Conservation (phyloP, 1,140 invertebrate genomes). For the Sipha flava region DNA sequence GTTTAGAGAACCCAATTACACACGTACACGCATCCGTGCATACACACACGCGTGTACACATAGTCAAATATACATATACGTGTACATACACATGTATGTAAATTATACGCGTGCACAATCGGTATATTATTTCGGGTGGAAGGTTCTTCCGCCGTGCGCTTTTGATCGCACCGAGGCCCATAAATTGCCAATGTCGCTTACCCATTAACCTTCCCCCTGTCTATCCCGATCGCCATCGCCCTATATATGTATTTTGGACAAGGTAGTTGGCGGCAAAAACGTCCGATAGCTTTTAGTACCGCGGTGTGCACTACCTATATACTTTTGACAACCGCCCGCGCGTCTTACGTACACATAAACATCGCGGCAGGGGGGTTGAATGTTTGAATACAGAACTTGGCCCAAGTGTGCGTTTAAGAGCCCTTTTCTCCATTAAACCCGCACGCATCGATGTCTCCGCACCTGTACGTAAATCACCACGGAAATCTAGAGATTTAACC, state of each 20-base stretch:
- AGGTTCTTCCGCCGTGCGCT: conserved; percentile 1
- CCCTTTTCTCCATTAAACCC: conserved; percentile 1
- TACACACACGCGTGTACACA: not conserved
- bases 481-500: not conserved
- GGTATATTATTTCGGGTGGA: conserved; percentile 1
- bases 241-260: conserved; percentile 6
- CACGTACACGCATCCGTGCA: not conserved
- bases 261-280: conserved; percentile 1
- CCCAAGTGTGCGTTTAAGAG: conserved; percentile 12
- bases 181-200: conserved; percentile 13
- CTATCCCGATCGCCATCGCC: not conserved
- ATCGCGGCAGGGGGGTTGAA: not conserved
- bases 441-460: not conserved
- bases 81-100: not conserved
- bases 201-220: not conserved
- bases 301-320: not conserved
- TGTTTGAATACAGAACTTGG: conserved; percentile 16
- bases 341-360: not conserved
- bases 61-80: not conserved
- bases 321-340: not conserved
- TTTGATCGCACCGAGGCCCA: not conserved
- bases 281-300: not conserved
- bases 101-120: not conserved
- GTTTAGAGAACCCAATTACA: not conserved
- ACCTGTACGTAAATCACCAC: not conserved